phyloP scores from a whole-genome alignment of 1,140 invertebrate species.

The Drosophila murphyi region DNA sequence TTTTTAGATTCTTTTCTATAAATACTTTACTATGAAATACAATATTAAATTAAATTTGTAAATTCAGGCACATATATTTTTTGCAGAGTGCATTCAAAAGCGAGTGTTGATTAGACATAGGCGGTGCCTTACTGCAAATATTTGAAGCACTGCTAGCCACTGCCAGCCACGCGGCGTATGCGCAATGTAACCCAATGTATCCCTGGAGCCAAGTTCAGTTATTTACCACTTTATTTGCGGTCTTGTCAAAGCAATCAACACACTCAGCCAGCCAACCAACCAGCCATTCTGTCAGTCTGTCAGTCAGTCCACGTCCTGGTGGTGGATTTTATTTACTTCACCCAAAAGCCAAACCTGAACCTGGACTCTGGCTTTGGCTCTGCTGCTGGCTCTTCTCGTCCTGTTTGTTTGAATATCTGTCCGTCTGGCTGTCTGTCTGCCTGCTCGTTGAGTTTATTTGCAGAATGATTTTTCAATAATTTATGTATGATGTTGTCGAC shows the following conservation, averaged over 20 bases:
- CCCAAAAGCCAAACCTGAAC: not conserved
- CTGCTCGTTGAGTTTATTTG: conserved; percentile 69
- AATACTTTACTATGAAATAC: too few relatives aligned
- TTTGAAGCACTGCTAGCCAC: conserved; percentile 17
- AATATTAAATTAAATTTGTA: too few relatives aligned
- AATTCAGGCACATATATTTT: not conserved
- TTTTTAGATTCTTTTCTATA: too few relatives aligned
- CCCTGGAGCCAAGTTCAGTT: conserved; percentile 43
- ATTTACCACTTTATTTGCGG: conserved; percentile 80
- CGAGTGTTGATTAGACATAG: not conserved
- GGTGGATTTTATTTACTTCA: conserved; percentile 74
- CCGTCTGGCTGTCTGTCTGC: conserved; percentile 10
- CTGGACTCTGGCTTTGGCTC: conserved; percentile 1
- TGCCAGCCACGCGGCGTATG: conserved; percentile 53
- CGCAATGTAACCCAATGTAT: conserved; percentile 57
- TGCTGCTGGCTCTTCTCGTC: not conserved
- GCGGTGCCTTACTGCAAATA: not conserved
- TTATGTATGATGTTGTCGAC: conserved; percentile 74
- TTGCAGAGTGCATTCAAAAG: not conserved
- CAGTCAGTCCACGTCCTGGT: conserved; percentile 37
- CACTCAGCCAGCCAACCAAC: conserved; percentile 47
- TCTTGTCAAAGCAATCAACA: conserved; percentile 80
- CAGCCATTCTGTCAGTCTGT: conserved; percentile 31
- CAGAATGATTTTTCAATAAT: conserved; percentile 83
- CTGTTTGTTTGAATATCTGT: conserved; percentile 5